Conservation (phyloP, 2,888 invertebrate species). For the Nephrotoma guestfalica region DNA sequence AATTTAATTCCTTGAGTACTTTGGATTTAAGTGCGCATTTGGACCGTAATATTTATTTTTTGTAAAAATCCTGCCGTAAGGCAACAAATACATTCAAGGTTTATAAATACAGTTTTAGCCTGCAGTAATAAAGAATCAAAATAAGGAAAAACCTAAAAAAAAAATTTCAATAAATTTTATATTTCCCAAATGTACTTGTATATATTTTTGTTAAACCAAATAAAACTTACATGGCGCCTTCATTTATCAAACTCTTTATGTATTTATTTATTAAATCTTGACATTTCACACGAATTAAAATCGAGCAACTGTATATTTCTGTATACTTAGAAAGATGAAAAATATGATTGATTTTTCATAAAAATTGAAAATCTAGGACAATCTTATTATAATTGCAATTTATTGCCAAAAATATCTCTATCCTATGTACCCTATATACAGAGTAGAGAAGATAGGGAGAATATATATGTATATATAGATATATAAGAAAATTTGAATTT, state of each 20-base stretch:
- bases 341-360: not conserved
- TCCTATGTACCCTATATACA: not conserved
- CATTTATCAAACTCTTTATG: not conserved
- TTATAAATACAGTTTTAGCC: not conserved
- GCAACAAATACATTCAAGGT: not conserved
- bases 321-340: not conserved
- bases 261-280: not conserved
- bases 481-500: not conserved
- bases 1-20: too few species aligned
- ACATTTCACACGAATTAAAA: not conserved
- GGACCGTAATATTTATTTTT: too few species aligned
- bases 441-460: not conserved
- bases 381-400: not conserved
- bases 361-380: not conserved
- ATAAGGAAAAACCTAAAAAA: not conserved
- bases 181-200: not conserved
- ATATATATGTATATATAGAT: not conserved
- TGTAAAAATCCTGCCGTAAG: too few species aligned
- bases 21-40: too few species aligned
- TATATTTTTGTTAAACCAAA: too few species aligned
- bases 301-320: not conserved
- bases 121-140: not conserved
- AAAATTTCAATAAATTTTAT: not conserved
- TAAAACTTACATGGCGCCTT: not conserved
- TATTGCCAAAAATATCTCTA: not conserved